phyloP scores from a whole-genome alignment of 2,797 vertebrate species.

The Peromyscus nudipes region DNA sequence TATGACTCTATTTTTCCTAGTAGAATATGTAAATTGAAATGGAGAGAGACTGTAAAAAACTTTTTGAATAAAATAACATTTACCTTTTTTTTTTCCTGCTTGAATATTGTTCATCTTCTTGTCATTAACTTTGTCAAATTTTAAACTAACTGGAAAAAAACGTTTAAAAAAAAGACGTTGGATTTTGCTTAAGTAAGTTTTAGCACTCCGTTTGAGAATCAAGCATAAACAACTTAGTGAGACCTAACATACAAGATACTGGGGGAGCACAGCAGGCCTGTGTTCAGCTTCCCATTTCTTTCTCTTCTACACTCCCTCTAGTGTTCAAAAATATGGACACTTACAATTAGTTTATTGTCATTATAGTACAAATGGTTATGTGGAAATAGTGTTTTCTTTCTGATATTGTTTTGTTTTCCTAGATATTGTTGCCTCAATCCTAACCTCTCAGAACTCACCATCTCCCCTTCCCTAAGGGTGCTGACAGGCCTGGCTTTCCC shows the following conservation, averaged over 20 bases:
- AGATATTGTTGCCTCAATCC: neutral
- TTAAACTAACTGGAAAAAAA: constrained; percentile 64
- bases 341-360: neutral
- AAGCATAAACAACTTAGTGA: constrained; percentile 18
- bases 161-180: neutral
- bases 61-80: neutral
- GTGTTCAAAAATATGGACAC: constrained; percentile 70
- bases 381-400: neutral
- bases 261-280: neutral
- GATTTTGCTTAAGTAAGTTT: neutral
- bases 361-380: neutral
- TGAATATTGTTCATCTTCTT: neutral
- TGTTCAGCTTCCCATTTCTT: neutral
- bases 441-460: neutral
- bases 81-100: constrained; percentile 4
- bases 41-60: neutral
- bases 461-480: neutral
- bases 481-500: neutral
- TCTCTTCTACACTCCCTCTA: constrained; percentile 74
- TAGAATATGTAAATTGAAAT: neutral
- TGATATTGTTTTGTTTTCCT: neutral
- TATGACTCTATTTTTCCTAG: neutral
- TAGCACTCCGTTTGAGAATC: constrained; percentile 11
- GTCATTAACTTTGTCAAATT: neutral
- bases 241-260: neutral